Conservation (phyloP, 2,888 invertebrate genomes). For the Sinhomidia bicolor region DNA sequence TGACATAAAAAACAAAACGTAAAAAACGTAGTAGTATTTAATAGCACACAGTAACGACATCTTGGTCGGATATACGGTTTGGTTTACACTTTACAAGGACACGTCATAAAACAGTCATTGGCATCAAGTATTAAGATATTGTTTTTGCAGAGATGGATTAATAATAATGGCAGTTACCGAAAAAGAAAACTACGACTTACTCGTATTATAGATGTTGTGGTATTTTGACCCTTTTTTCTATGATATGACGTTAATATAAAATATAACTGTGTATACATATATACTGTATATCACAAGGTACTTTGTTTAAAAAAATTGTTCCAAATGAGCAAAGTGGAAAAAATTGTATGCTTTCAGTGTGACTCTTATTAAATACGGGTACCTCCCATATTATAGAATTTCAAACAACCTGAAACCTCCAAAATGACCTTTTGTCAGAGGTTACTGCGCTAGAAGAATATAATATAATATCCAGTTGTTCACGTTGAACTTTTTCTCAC, state of each 20-base stretch:
- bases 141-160: neutral
- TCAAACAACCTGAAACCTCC: conserved; percentile 69
- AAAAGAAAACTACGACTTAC: neutral
- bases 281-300: neutral
- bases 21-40: conserved; percentile 11
- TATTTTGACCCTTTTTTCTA: conserved; percentile 35
- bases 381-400: conserved; percentile 48
- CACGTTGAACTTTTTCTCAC: conserved; percentile 63
- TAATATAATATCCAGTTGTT: conserved; percentile 35
- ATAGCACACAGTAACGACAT: too few relatives aligned
- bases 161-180: too few relatives aligned
- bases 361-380: conserved; percentile 10
- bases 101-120: conserved; percentile 42
- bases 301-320: conserved; percentile 26
- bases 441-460: conserved; percentile 59
- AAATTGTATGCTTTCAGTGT: conserved; percentile 25
- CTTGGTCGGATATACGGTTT: neutral
- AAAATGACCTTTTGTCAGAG: conserved; percentile 69
- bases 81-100: neutral
- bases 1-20: conserved; percentile 45
- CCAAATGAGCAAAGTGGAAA: conserved; percentile 24
- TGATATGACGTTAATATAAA: neutral
- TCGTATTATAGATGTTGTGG: neutral
- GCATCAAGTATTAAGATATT: conserved; percentile 7
- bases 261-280: neutral